Conservation (phyloP, 1,140 invertebrate genomes). For the Caenorhabditis remanei region DNA sequence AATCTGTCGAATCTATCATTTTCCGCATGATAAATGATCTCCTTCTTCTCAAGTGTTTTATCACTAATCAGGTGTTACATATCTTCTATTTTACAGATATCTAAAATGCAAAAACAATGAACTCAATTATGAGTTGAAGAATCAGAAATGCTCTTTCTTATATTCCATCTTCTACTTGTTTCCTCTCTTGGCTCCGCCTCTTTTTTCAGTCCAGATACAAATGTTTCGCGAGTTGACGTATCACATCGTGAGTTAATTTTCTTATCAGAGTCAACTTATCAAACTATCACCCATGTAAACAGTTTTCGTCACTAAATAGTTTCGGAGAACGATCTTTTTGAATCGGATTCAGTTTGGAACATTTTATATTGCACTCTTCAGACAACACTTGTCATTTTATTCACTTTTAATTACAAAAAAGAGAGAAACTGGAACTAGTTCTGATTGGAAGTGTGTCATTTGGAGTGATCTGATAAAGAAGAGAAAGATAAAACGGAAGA, state of each 20-base stretch:
- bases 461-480: not conserved
- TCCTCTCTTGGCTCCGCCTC: not conserved
- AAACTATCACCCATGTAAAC: not conserved
- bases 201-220: slow-evolving; percentile 20
- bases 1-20: slow-evolving; percentile 56
- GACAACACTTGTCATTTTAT: not conserved
- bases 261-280: not conserved
- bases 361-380: not conserved
- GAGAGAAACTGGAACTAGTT: not conserved
- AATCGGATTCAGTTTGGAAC: no score
- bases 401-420: slow-evolving; percentile 1
- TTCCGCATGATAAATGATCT: slow-evolving; percentile 50
- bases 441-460: not conserved
- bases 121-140: not conserved
- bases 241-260: not conserved
- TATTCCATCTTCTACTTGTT: slow-evolving; percentile 5
- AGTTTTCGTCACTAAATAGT: not conserved
- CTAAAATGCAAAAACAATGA: not conserved
- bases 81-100: not conserved
- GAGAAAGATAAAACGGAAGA: not conserved
- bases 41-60: slow-evolving; percentile 35
- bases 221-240: slow-evolving; percentile 30
- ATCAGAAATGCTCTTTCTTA: not conserved
- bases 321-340: no score
- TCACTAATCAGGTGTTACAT: no score